phyloP scores from a whole-genome alignment of 2,888 invertebrate genomes.

The Drosophila setosimentum region DNA sequence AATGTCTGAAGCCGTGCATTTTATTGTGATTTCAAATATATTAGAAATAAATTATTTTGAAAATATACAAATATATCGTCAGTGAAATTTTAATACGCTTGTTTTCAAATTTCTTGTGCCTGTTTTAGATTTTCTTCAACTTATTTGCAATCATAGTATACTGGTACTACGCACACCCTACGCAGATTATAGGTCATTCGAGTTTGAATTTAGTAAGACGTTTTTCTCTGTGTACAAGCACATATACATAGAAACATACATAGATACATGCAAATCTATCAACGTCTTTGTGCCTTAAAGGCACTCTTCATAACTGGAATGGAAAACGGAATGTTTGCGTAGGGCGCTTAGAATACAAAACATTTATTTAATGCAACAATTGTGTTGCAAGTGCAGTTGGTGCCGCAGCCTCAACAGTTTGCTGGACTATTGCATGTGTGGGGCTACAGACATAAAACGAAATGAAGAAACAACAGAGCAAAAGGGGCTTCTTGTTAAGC shows the following conservation, averaged over 20 bases:
- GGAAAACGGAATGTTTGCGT: slow-evolving; percentile 15
- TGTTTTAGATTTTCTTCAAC: neutral
- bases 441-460: slow-evolving; percentile 22
- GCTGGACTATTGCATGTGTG: slow-evolving; percentile 18
- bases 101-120: neutral
- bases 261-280: slow-evolving; percentile 69
- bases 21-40: neutral
- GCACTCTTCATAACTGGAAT: slow-evolving; percentile 20
- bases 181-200: neutral
- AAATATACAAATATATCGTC: neutral
- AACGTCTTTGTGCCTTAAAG: slow-evolving; percentile 64
- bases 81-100: neutral
- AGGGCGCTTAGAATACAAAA: slow-evolving; percentile 48
- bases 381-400: slow-evolving; percentile 61
- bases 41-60: neutral
- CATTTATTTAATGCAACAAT: slow-evolving; percentile 78
- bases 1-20: neutral
- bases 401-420: slow-evolving; percentile 15
- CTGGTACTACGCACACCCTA: neutral
- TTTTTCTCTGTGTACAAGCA: neutral
- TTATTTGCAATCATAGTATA: too few species aligned
- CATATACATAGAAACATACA: slow-evolving; percentile 11
- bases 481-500: slow-evolving; percentile 19
- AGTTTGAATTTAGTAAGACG: neutral
- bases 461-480: slow-evolving; percentile 30